These are phyloP conservation scores for Oligia fasciuncula DNA, from an alignment of 2,888 invertebrate genomes.

Conservation along the genomic window DNA sequence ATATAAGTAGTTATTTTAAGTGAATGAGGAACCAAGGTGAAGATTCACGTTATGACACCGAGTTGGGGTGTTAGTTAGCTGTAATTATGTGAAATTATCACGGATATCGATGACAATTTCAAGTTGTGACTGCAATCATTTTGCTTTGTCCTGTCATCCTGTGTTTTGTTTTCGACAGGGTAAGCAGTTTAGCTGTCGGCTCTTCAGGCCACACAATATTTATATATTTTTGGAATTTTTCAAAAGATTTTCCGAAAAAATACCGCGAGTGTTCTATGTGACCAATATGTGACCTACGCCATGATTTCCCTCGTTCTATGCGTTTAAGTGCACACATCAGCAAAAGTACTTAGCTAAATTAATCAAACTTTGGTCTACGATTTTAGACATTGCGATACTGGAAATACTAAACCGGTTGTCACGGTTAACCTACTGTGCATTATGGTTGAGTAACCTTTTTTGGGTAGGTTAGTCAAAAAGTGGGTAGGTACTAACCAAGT, in stretches of 20 bases:
- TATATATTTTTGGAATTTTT: background rate
- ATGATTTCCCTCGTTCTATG: background rate
- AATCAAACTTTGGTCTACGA: background rate
- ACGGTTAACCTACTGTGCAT: background rate
- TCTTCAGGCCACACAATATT: background rate
- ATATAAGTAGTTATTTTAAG: background rate
- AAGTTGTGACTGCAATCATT: constrained; percentile 24
- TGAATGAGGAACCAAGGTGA: background rate
- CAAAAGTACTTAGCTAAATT: background rate
- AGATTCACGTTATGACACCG: background rate
- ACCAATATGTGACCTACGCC: background rate
- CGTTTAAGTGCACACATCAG: background rate
- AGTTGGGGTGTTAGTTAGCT: background rate
- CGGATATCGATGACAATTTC: constrained; percentile 7
- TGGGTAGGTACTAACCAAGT: background rate
- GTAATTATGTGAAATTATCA: constrained; percentile 5
- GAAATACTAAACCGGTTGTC: background rate
- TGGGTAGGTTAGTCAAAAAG: background rate
- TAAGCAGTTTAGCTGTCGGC: background rate
- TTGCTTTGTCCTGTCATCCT: constrained; percentile 26
- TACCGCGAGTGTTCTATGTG: background rate
- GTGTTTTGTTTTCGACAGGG: constrained; percentile 34
- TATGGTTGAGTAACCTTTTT: background rate
- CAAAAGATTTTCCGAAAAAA: background rate
- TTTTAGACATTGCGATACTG: background rate